Base-by-base conservation (phyloP, 1,140 invertebrate genomes). In the Caenorhabditis remanei region DNA sequence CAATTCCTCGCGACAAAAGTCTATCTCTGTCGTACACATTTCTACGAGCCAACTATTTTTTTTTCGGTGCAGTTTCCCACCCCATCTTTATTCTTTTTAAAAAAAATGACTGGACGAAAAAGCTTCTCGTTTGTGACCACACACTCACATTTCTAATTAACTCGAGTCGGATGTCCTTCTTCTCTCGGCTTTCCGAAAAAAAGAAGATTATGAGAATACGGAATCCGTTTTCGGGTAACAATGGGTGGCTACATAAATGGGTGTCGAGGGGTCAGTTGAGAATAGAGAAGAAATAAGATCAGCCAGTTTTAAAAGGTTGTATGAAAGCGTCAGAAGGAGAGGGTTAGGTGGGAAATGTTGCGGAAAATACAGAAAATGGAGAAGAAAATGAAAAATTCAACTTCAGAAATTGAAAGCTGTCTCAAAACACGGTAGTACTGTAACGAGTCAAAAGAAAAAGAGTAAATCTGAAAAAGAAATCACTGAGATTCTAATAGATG, bases 121-220 rank as follows among this genome's bases (percentile, higher is more conserved):
- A 43, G 65, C 65, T 71, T 43, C 16, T 71, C 40, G 14, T 9
- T 16, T 14, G 41, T 48, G 43, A 46, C 43, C 46, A 48, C 71
- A 48, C 71, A 50, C 53, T 79, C 71, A 48, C 71, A 50, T 79
- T 79, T 79, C 71, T 79, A 79, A 50, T 79, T 50, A 79, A 50
- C 43, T 48, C 65, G 65, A 71, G 41, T 79, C n/a, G 71, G 46
- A 79, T 48, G 63, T 67, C 63, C 56, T 58, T n/a, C 19, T n/a
- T 53, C 50, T 53, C 16, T 16, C 16, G 9, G 9, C 16, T 53
- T 58, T 58, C n/a, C 4, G 21, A 19, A 58, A n/a, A 58, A 32
- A 53, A 53, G 50, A 53, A 53, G 50, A 5, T 32, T 40, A 21
- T 8, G n/a, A 58, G n/a, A 19, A 19, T 4, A 16, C n/a, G 13